Percentiles rank a stretch among this genome's conserved stretches.
Conservation (phyloP, 1,140 invertebrate species). For the Bombyx mori region DNA sequence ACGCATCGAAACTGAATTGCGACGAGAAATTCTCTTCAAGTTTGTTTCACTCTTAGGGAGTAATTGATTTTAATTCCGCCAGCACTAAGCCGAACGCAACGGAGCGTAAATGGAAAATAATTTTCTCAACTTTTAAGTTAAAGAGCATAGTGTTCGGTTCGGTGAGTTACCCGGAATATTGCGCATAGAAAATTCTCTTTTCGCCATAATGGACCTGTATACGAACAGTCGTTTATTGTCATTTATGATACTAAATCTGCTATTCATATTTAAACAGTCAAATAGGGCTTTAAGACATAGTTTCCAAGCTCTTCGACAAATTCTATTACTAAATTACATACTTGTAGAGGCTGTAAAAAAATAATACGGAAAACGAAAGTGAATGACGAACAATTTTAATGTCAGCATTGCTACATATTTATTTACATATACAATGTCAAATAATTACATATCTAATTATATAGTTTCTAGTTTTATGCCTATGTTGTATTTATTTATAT, state of each 20-base stretch:
- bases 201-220: slow-evolving; percentile 20
- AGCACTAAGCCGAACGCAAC: slow-evolving; percentile 49
- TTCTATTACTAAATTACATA: too few species aligned
- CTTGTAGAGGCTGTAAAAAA: too few species aligned
- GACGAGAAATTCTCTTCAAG: slow-evolving; percentile 33
- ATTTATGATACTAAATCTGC: slow-evolving; percentile 2
- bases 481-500: too few species aligned
- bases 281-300: too few species aligned
- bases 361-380: too few species aligned
- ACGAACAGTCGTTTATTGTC: slow-evolving; percentile 14
- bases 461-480: too few species aligned
- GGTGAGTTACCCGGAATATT: slow-evolving; percentile 25
- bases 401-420: too few species aligned
- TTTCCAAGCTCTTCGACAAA: too few species aligned
- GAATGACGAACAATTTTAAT: too few species aligned
- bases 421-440: too few species aligned
- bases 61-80: slow-evolving; percentile 61
- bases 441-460: too few species aligned
- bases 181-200: slow-evolving; percentile 33
- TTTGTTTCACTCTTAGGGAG: slow-evolving; percentile 45
- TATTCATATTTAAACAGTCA: too few species aligned
- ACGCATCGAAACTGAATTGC: slow-evolving; percentile 11
- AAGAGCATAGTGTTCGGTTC: slow-evolving; percentile 23
- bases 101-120: slow-evolving; percentile 62
- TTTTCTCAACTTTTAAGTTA: slow-evolving; percentile 51